These are phyloP conservation scores for Campylomormyrus numenius DNA, from an alignment of 2,113 vertebrate genomes.

Conservation along the genomic window DNA sequence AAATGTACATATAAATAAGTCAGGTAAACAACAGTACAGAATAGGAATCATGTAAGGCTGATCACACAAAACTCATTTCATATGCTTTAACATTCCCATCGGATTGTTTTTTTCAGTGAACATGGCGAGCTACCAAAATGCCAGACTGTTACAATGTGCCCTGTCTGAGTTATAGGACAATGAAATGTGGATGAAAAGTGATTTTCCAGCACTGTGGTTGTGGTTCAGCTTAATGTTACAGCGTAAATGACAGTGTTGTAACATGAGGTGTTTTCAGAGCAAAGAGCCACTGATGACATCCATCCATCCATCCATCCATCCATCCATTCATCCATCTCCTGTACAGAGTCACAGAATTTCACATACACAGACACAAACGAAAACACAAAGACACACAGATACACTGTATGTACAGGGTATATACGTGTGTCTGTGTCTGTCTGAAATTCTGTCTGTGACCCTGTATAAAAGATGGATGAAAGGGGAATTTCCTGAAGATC, in stretches of 20 bases:
- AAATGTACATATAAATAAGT: neutral
- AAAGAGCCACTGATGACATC: neutral
- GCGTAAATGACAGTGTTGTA: neutral
- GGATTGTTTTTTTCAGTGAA: neutral
- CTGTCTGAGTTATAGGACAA: neutral
- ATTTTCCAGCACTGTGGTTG: neutral
- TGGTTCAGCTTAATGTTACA: neutral
- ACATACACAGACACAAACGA: neutral
- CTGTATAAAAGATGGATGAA: neutral
- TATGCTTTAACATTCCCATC: neutral
- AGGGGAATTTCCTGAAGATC: constrained; percentile 9
- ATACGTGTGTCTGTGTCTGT: neutral
- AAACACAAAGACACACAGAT: neutral
- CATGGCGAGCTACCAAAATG: neutral
- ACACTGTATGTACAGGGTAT: neutral
- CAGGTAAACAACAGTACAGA: neutral
- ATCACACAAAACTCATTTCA: neutral
- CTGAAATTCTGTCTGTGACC: neutral
- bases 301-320: neutral
- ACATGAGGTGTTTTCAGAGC: neutral
- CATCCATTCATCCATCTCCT: neutral
- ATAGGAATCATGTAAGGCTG: neutral
- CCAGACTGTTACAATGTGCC: neutral
- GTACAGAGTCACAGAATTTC: neutral
- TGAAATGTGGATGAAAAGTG: neutral